Base-by-base conservation (phyloP, 2,888 invertebrate species). In the Brenthis ino region DNA sequence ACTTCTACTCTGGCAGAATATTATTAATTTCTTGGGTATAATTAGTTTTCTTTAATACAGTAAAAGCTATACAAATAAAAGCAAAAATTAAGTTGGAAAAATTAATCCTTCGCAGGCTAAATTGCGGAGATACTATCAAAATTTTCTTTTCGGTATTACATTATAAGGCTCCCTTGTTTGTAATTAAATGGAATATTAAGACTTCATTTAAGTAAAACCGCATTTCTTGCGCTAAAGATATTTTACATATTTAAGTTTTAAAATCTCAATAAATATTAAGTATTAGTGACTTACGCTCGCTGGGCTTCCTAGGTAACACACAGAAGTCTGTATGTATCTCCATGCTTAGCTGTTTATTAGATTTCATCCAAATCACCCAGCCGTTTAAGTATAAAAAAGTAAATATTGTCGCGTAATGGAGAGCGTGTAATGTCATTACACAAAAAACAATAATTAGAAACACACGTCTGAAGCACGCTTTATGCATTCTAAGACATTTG, bases 81-180 rank as follows among this genome's bases (percentile, higher is more conserved):
- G 8, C 4, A 20, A 57, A 58, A 16, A 16, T n/a, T 48, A 51
- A 54, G 14, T 57, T 61, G 72, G 72, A 69, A 68, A 74, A 68
- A 71, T 57, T 69, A 71, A 72, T 74, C 65, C 65, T 71, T 67
- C 48, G 47, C 51, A 70, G 68, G 57, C 67, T 67, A 69, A 72
- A 71, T 64, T 57, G 64, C 68, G 53, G 57, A 67, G 65, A 63
- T 66, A 68, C 68, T 76, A 73, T 73, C 69, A 74, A 77, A 20
- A 77, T 79, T 80, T 78, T 74, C 72, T 76, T 77, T 80, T 77
- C 72, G 69, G 73, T 72, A 75, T 76, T 73, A 71, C 74, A 69
- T 76, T 73, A 72, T 73, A 76, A 71, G 69, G 78, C 79, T 82
- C 80, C 77, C 78, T 73, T 69, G 77, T 77, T 73, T 71, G 74